phyloP scores from a whole-genome alignment of 2,113 vertebrate genomes.

The Marmota flaviventris region DNA sequence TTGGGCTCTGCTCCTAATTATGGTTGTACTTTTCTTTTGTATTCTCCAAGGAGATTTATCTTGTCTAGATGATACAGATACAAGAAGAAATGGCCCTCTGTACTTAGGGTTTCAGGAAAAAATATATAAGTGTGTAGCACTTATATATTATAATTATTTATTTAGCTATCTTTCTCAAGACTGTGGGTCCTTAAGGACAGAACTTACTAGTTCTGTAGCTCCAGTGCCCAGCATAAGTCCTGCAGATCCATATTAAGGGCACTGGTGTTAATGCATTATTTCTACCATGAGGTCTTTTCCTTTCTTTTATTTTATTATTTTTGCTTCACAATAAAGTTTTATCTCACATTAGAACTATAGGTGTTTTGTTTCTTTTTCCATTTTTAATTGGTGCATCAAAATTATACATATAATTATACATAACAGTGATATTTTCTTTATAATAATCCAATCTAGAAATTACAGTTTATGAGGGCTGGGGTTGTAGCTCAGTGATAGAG shows the following conservation, averaged over 20 bases:
- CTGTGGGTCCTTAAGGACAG: background rate
- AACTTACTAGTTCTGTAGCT: background rate
- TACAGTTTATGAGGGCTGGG: background rate
- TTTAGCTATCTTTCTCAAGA: background rate
- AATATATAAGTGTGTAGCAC: background rate
- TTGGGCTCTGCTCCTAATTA: constrained; percentile 30
- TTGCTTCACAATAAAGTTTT: no score
- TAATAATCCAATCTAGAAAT: constrained; percentile 46
- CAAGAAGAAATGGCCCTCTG: background rate
- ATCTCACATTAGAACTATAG: no score
- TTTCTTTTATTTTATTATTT: no score
- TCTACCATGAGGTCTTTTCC: background rate
- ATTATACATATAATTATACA: no score
- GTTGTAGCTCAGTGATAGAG: no score
- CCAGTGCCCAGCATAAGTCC: background rate
- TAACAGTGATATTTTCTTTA: background rate
- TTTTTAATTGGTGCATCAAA: no score
- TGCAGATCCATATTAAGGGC: background rate
- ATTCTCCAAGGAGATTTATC: constrained; percentile 46
- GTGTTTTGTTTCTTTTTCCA: no score
- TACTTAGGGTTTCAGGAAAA: background rate
- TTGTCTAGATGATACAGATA: background rate
- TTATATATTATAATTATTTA: background rate
- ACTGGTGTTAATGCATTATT: background rate
- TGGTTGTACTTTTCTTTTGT: background rate